A percentile compares a stretch with the other conserved stretches of the same genome.
phyloP scores from a whole-genome alignment of 2,797 vertebrate species.

The Chlorospingus semifuscus region DNA sequence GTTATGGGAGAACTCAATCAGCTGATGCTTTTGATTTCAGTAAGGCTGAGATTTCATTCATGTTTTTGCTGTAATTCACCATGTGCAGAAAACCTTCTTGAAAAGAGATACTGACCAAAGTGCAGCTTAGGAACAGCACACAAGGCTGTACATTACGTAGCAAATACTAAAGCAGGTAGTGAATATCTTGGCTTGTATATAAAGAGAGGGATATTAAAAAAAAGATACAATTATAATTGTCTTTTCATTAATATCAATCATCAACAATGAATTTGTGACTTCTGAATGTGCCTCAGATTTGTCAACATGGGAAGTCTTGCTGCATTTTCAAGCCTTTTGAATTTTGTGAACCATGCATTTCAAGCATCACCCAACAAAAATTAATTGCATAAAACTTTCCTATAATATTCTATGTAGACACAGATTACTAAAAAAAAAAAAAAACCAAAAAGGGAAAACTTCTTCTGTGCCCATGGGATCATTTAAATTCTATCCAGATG shows the following conservation, averaged over 20 bases:
- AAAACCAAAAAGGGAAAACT: neutral
- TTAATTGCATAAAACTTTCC: neutral
- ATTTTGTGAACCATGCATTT: neutral
- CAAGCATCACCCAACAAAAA: neutral
- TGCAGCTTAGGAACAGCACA: constrained; percentile 41
- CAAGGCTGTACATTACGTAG: neutral
- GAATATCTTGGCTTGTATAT: neutral
- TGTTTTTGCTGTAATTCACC: neutral
- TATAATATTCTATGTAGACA: neutral
- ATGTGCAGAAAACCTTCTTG: neutral
- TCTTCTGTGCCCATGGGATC: neutral
- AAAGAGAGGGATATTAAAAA: neutral
- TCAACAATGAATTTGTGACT: neutral
- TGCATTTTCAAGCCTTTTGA: neutral
- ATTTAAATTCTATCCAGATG: neutral
- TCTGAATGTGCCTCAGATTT: neutral
- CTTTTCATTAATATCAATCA: neutral
- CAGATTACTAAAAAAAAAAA: fast-evolving
- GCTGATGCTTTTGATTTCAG: neutral
- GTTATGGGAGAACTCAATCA: neutral
- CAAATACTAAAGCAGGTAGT: neutral
- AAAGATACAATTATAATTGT: neutral
- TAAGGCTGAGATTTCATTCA: neutral
- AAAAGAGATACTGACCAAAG: neutral
- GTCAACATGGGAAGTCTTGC: neutral